A percentile compares a stretch with the other conserved stretches of the same genome.
phyloP scores from a whole-genome alignment of 2,113 vertebrate genomes.

The Panthera leo region DNA sequence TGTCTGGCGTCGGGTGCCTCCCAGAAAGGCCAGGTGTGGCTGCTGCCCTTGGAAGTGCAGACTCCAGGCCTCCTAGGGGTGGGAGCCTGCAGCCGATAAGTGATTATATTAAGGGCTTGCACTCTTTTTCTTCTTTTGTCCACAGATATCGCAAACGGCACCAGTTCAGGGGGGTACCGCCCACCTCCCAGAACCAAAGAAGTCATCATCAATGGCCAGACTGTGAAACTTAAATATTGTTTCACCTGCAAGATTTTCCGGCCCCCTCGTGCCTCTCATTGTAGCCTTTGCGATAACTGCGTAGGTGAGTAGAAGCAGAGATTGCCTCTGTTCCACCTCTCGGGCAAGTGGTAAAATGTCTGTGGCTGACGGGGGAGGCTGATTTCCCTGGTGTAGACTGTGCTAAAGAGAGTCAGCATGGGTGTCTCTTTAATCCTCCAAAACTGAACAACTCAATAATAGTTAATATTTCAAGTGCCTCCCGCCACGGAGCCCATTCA shows the following conservation, averaged over 20 bases:
- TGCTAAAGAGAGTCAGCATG: background rate
- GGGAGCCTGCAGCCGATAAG: background rate
- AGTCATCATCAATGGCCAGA: conserved; percentile 97
- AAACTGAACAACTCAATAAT: fast-evolving
- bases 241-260: conserved; percentile 99
- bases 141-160: conserved; percentile 94
- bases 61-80: background rate
- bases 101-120: background rate
- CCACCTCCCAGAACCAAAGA: conserved; percentile 98
- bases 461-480: background rate
- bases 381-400: background rate
- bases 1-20: background rate
- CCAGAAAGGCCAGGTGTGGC: background rate
- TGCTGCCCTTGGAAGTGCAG: background rate
- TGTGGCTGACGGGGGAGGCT: background rate
- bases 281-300: conserved; percentile 99
- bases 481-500: fast-evolving
- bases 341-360: background rate
- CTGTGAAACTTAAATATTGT: conserved; percentile 98
- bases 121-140: conserved; percentile 66
- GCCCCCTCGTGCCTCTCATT: conserved; percentile 97
- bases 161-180: conserved; percentile 93
- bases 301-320: conserved; percentile 91
- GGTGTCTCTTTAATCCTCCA: background rate
- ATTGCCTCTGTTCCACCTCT: fast-evolving